These are phyloP conservation scores for Drosophila novamexicana DNA, from an alignment of 1,140 invertebrate genomes.

Conservation along the genomic window DNA sequence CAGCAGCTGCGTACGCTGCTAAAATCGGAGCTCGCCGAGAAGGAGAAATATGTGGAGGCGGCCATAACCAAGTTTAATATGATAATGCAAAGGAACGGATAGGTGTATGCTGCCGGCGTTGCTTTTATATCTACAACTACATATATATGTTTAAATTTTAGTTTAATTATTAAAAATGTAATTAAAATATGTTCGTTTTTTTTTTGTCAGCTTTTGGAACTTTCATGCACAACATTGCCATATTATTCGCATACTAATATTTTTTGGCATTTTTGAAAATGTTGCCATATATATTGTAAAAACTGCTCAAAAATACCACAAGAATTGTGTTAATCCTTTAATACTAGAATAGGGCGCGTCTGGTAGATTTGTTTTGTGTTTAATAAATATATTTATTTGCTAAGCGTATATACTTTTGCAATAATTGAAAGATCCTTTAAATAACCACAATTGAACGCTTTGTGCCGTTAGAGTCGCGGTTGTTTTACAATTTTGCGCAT, in stretches of 20 bases:
- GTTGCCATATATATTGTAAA: too few species aligned
- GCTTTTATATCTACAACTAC: neutral
- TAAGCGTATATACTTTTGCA: neutral
- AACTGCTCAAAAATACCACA: too few species aligned
- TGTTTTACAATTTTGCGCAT: slow-evolving; percentile 39
- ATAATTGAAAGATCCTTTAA: slow-evolving; percentile 22
- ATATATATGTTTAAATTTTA: neutral
- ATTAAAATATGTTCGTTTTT: neutral
- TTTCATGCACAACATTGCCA: too few species aligned
- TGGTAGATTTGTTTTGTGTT: too few species aligned
- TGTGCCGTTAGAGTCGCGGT: slow-evolving; percentile 47
- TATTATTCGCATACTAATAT: too few species aligned
- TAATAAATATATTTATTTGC: slow-evolving; percentile 1
- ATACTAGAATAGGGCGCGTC: too few species aligned
- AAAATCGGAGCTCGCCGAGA: slow-evolving; percentile 86
- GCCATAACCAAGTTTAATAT: slow-evolving; percentile 62
- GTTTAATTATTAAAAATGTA: neutral
- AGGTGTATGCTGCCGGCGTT: neutral
- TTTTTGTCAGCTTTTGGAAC: neutral
- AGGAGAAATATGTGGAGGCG: slow-evolving; percentile 82
- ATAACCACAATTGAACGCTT: slow-evolving; percentile 37
- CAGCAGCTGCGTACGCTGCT: slow-evolving; percentile 87
- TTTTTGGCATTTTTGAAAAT: too few species aligned
- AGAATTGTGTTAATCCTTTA: too few species aligned
- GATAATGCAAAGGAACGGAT: slow-evolving; percentile 20